Evolutionary conservation across 2,888 invertebrate genomes (phyloP).

Genomic region (Axea sp.): DNA sequence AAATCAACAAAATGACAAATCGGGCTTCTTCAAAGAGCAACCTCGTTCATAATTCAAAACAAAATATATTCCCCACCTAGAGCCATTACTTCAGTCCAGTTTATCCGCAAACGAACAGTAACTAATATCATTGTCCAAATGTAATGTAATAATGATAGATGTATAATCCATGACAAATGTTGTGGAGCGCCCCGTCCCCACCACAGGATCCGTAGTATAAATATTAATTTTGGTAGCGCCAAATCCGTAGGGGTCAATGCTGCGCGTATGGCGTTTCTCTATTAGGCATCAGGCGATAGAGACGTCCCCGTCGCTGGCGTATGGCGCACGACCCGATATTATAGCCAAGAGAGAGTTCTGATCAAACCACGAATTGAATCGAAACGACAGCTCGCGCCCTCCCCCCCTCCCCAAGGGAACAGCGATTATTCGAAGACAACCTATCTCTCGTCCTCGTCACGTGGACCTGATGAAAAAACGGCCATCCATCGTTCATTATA

Average conservation of each 20-base stretch:
- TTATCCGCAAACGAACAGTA: conserved; percentile 37
- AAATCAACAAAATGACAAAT: too few species aligned
- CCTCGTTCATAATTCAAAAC: too few species aligned
- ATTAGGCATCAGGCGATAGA: conserved; percentile 71
- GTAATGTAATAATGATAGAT: conserved; percentile 58
- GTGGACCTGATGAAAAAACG: conserved; percentile 67
- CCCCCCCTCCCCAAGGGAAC: conserved; percentile 71
- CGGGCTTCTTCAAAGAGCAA: too few species aligned
- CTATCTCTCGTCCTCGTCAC: conserved; percentile 47
- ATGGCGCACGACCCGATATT: conserved; percentile 30
- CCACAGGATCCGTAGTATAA: conserved; percentile 43
- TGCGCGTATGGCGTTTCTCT: conserved; percentile 61
- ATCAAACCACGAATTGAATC: conserved; percentile 78
- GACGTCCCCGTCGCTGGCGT: conserved; percentile 66
- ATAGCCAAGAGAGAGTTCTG: conserved; percentile 68
- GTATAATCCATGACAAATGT: conserved; percentile 58
- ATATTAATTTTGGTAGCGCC: conserved; percentile 60
- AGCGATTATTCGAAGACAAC: conserved; percentile 68
- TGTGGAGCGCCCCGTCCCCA: conserved; percentile 8
- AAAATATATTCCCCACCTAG: neutral
- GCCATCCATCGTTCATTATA: conserved; percentile 72
- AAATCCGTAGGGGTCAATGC: conserved; percentile 56
- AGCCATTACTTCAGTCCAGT: conserved; percentile 10
- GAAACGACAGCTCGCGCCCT: conserved; percentile 72
- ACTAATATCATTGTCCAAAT: conserved; percentile 46